These are phyloP conservation scores for Tetragonisca angustula DNA, from an alignment of 2,888 invertebrate species.

Conservation along the genomic window DNA sequence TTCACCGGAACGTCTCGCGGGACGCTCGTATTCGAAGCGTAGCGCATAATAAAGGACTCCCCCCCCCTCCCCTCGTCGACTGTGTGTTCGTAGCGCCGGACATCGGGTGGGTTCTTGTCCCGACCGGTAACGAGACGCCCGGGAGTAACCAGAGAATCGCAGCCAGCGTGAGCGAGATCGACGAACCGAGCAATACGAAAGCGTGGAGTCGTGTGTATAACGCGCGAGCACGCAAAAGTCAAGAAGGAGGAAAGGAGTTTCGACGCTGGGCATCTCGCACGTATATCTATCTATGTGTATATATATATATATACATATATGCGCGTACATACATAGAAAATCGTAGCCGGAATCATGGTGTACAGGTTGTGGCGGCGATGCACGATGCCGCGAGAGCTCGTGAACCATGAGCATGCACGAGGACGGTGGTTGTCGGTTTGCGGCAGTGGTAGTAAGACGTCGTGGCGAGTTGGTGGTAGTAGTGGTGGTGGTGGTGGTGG, in stretches of 20 bases:
- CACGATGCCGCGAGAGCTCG: constrained; percentile 50
- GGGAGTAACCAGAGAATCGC: constrained; percentile 62
- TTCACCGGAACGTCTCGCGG: constrained; percentile 45
- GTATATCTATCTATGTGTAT: neutral
- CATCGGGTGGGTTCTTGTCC: constrained; percentile 70
- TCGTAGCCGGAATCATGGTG: constrained; percentile 75
- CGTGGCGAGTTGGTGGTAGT: constrained; percentile 22
- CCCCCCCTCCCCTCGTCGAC: neutral
- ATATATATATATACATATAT: constrained; percentile 49
- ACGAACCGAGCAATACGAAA: constrained; percentile 2
- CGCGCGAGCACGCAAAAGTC: constrained; percentile 13
- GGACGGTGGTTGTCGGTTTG: constrained; percentile 65
- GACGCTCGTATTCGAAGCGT: constrained; percentile 43
- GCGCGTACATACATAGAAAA: constrained; percentile 43
- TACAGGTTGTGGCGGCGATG: constrained; percentile 68
- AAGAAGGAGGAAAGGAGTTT: constrained; percentile 16
- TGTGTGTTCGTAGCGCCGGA: constrained; percentile 65
- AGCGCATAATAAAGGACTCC: constrained; percentile 47
- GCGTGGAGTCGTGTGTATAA: neutral
- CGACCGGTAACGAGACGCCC: constrained; percentile 72
- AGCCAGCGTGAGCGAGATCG: neutral
- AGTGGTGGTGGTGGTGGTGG: constrained; percentile 71
- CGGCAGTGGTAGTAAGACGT: constrained; percentile 61
- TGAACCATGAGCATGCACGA: constrained; percentile 47
- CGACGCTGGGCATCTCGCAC: neutral